Base-by-base conservation (phyloP, 2,797 vertebrate genomes). In the Novumbra hubbsi region DNA sequence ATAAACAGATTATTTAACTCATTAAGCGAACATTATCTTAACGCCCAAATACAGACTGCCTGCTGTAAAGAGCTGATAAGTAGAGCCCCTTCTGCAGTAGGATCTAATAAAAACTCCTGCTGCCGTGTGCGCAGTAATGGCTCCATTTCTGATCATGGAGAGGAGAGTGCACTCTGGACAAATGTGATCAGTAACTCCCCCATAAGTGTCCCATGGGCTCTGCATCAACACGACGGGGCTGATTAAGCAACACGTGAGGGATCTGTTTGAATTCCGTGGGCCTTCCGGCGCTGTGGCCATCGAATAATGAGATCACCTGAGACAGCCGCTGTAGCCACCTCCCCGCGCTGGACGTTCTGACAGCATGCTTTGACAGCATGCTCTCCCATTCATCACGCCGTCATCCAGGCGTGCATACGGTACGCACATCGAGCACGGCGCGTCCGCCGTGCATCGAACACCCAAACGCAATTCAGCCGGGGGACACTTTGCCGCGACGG, bases 1-100 rank as follows among this genome's bases (percentile, higher is more conserved):
- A 90, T 90, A 91, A 90, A 90, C 89, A 90, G 89, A 92, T 92
- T 89, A 92, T 84, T 88, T 87, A 88, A 88, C 90, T 92, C 88
- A 90, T 90, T 89, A 89, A 86, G 85, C 86, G 86, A 88, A 90
- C 86, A 88, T 78, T 78, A 78, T 91, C 88, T 87, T 87, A 85
- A 90, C 85, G 64, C 76, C 38, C 85, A 80, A 80, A 87, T 84
- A 79, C 86, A 81, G 81, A 71, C 88, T 68, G 84, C 67, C 81
- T 88, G 78, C 81, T 85, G 82, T 76, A 82, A 78, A 85, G 85
- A 78, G 81, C 86, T 88, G 89, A 90, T 92, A 90, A 90, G 83
- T 85, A 76, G 30, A 19, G 73, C 66, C 50, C 73, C 66, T 67
- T 75, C 69, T 78, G 82, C 85, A 78, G 49, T 62, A 71, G 79